A percentile compares a stretch with the other conserved stretches of the same genome.
Conservation (phyloP, 1,140 invertebrate genomes). For the Apolygus lucorum region DNA sequence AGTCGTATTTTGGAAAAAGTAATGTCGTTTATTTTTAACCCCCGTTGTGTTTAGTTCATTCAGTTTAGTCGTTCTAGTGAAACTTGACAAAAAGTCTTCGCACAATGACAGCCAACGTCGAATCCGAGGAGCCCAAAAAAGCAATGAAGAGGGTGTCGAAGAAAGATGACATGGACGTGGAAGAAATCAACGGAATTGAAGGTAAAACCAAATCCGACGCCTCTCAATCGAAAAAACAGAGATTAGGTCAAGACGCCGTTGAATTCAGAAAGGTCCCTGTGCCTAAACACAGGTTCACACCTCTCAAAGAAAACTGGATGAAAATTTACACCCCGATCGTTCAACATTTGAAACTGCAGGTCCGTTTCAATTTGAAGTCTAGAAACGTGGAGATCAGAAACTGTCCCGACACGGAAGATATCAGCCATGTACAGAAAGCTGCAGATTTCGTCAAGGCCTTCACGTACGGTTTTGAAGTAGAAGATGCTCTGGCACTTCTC, state of each 20-base stretch:
- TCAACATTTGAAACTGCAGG: slow-evolving; percentile 87
- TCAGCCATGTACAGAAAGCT: slow-evolving; percentile 88
- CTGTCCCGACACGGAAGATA: slow-evolving; percentile 70
- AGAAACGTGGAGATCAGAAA: slow-evolving; percentile 80
- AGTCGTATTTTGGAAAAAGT: too few species aligned
- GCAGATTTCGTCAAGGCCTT: slow-evolving; percentile 98
- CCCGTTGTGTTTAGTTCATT: too few species aligned
- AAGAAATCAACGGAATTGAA: slow-evolving; percentile 53
- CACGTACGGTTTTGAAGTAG: slow-evolving; percentile 91
- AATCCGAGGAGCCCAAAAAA: neutral
- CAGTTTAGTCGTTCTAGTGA: too few species aligned
- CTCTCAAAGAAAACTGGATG: slow-evolving; percentile 93
- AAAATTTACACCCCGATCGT: slow-evolving; percentile 95
- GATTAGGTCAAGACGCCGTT: slow-evolving; percentile 42
- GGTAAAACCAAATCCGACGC: slow-evolving; percentile 45
- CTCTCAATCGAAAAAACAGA: slow-evolving; percentile 44
- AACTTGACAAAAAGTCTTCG: too few species aligned
- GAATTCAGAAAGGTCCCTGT: slow-evolving; percentile 55
- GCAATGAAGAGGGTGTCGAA: slow-evolving; percentile 14
- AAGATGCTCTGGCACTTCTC: slow-evolving; percentile 90
- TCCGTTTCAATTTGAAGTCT: slow-evolving; percentile 88
- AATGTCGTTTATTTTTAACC: too few species aligned
- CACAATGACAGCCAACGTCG: neutral
- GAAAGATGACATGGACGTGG: slow-evolving; percentile 42
- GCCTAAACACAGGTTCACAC: slow-evolving; percentile 72